Percentiles rank a stretch among this genome's conserved stretches.
phyloP scores from a whole-genome alignment of 2,888 invertebrate species.

The Pandemis heparana region DNA sequence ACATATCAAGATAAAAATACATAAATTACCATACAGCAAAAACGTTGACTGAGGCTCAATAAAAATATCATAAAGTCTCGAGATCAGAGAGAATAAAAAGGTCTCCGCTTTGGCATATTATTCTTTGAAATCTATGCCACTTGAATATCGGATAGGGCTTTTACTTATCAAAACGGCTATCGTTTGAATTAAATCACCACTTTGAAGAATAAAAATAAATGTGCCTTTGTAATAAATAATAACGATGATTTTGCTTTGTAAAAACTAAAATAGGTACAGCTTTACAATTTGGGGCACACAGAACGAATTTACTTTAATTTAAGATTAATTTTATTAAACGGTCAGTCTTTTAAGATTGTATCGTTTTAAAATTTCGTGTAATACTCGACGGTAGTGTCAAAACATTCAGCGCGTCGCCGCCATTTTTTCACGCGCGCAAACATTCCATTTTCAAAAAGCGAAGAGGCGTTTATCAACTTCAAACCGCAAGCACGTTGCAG shows the following conservation, averaged over 20 bases:
- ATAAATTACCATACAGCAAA: constrained; percentile 55
- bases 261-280: too few relatives aligned
- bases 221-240: background rate
- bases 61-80: constrained; percentile 59
- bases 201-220: background rate
- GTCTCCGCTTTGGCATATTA: constrained; percentile 37
- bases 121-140: constrained; percentile 35
- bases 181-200: background rate
- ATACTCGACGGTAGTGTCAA: background rate
- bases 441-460: constrained; percentile 36
- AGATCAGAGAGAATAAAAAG: constrained; percentile 39
- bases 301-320: too few relatives aligned
- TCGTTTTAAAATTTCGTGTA: background rate
- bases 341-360: too few relatives aligned
- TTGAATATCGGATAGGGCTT: constrained; percentile 25
- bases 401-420: background rate
- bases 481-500: constrained; percentile 41
- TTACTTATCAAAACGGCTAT: constrained; percentile 25
- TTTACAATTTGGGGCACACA: too few relatives aligned
- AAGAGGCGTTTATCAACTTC: constrained; percentile 41
- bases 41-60: constrained; percentile 49
- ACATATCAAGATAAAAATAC: constrained; percentile 53
- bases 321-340: too few relatives aligned
- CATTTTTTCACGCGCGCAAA: background rate
- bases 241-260: too few relatives aligned